Evolutionary conservation across 2,888 invertebrate species (phyloP).

Genomic region (Eristalis tenax): DNA sequence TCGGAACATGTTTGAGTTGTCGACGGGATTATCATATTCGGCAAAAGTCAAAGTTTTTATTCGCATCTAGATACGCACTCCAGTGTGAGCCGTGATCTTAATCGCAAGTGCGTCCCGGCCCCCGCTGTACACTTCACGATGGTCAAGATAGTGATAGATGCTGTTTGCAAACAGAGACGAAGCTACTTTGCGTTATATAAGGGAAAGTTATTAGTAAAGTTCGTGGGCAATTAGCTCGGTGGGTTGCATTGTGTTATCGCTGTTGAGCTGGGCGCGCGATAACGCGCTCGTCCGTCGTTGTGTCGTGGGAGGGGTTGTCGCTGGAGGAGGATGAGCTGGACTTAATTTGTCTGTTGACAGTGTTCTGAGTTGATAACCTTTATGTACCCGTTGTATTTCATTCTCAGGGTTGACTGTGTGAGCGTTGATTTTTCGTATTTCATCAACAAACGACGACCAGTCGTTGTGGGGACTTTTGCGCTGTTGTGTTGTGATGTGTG

Average conservation of each 20-base stretch:
- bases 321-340: background rate
- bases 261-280: background rate
- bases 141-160: background rate
- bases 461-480: background rate
- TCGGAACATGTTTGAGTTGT: slow-evolving; percentile 38
- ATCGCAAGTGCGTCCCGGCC: background rate
- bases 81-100: background rate
- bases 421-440: background rate
- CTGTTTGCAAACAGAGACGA: background rate
- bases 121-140: background rate
- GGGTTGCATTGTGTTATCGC: slow-evolving; percentile 22
- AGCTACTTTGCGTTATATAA: slow-evolving; percentile 11
- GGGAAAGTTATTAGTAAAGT: slow-evolving; percentile 5
- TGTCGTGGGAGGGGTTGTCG: background rate
- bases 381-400: background rate
- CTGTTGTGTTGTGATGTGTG: background rate
- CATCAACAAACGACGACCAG: background rate
- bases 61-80: slow-evolving; percentile 30
- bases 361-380: slow-evolving; percentile 46
- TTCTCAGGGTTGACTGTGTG: slow-evolving; percentile 46
- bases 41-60: slow-evolving; percentile 7
- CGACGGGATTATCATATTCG: slow-evolving; percentile 21
- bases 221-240: slow-evolving; percentile 21
- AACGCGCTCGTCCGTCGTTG: background rate
- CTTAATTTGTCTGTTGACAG: slow-evolving; percentile 51